phyloP scores from a whole-genome alignment of 2,888 invertebrate genomes.

The Agrochola litura region DNA sequence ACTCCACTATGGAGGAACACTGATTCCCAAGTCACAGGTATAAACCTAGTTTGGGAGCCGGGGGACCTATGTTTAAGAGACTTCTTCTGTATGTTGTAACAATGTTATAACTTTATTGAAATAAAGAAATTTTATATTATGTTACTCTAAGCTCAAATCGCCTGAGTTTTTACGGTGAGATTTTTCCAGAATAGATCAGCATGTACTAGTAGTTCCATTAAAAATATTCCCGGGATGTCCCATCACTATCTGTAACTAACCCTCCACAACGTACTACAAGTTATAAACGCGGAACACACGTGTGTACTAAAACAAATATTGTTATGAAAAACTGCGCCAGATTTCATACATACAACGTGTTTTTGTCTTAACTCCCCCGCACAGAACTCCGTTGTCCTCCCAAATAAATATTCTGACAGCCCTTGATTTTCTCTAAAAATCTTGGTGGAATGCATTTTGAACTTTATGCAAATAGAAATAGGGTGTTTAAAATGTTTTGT shows the following conservation, averaged over 20 bases:
- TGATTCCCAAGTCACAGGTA: too few species aligned
- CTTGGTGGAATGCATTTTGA: constrained; percentile 8
- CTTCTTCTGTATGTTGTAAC: too few species aligned
- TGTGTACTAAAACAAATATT: constrained; percentile 64
- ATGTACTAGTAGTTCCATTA: neutral
- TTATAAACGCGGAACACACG: constrained; percentile 57
- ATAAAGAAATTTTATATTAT: too few species aligned
- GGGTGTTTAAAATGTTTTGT: neutral
- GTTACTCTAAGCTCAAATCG: too few species aligned
- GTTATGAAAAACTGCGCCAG: constrained; percentile 59
- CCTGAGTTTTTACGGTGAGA: too few species aligned
- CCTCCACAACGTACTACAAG: constrained; percentile 27
- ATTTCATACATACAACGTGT: constrained; percentile 74
- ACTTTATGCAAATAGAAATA: neutral
- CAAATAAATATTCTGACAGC: constrained; percentile 66
- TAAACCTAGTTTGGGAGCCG: too few species aligned
- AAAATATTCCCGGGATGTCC: neutral
- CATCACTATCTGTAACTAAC: constrained; percentile 47
- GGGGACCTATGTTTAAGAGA: too few species aligned
- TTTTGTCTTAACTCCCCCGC: constrained; percentile 73
- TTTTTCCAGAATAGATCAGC: too few species aligned
- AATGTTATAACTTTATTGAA: too few species aligned
- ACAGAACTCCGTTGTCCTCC: constrained; percentile 68
- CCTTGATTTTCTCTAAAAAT: constrained; percentile 2
- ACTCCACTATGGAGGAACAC: too few species aligned